Base-by-base conservation (phyloP, 2,888 invertebrate genomes). In the Tachina fera region DNA sequence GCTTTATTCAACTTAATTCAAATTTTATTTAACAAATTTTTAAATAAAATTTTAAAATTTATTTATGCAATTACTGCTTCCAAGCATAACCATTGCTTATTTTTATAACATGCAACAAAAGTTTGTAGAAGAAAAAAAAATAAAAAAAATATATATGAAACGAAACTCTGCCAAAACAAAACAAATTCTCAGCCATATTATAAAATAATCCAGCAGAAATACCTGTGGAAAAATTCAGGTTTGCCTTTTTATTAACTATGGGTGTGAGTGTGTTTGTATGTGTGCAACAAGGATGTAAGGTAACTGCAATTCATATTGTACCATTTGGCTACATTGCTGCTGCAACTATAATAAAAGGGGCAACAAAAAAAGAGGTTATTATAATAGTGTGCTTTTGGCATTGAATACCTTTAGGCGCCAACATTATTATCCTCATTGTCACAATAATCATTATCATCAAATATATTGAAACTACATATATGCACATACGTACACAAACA, bases 321-420 rank as follows among this genome's bases (percentile, higher is more conserved):
- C 39, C 31, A 67, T 9, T 60, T 60, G 47, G 71, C 22, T 39
- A 72, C 45, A 81, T 61, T 81, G 53, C 68, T 82, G 70, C 60
- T 63, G 63, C 53, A 76, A 70, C 31, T 31, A 31, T 45, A 71
- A 51, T 39, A 43, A 58, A 47, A n/a, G 14, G 41, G 14, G 41
- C 47, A 77, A 58, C 49, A 65, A 1, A n/a, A 49, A 49, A 72
- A 63, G 63, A 43, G 65, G 60, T 76, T 84, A 76, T 82, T 71
- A 74, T 70, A 74, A 74, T 75, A 82, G 82, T 79, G 72, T 83
- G 83, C 79, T 83, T 86, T 83, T 86, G 86, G 86, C 83, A 86
- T 70, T 79, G 86, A 79, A 86, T 83, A 86, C 83, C 86, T 86
- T 86, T 83, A 83, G 83, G 86, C 78, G 79, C 79, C 86, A 60